Evolutionary conservation across 1,140 invertebrate genomes (phyloP), one percentile per base, ranked within the genome.

Genomic region (Caenorhabditis remanei): DNA sequence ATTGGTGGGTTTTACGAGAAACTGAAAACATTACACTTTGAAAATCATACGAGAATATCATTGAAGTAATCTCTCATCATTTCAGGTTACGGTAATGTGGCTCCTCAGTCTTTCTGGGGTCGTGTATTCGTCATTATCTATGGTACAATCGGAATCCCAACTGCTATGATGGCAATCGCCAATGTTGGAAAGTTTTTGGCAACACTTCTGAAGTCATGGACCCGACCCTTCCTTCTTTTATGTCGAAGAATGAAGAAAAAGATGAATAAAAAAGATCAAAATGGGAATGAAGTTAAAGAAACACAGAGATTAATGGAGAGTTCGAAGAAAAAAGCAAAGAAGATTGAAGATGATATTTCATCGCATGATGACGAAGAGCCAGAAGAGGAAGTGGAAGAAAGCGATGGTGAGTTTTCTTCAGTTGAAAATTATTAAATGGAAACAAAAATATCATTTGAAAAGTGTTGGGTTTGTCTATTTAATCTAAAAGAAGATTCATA

Each of bases 71-170:
- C 32, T 32, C 32, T 24, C 6, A 48, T 14, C 24, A 0, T 65
- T 88, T 85, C 48, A 89, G 88, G 87, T n/a, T 89, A 89, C 50
- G 87, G 89, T 19, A 89, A 89, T 67, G 85, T 89, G n/a, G 88
- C 86, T 16, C 88, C 88, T 1, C 82, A 86, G 46, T 90, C 89
- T 19, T 87, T 87, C 21, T 58, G 61, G 50, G 89, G 89, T 43
- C 88, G 89, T 14, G 63, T 89, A 46, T 89, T 89, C 46, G 87
- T 88, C 79, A 89, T 89, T 5, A 71, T 89, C 53, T 89, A 89
- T 53, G 89, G 89, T 4, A 75, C 86, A n/a, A 83, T 89, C 16
- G 89, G 89, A 58, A 86, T 89, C 32, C 89, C 89, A 32, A 65
- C 90, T 41, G 86, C 89, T 5, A 89, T 89, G 89, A 75, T 89